Conservation (phyloP, 2,797 vertebrate species). For the Mycteria americana region DNA sequence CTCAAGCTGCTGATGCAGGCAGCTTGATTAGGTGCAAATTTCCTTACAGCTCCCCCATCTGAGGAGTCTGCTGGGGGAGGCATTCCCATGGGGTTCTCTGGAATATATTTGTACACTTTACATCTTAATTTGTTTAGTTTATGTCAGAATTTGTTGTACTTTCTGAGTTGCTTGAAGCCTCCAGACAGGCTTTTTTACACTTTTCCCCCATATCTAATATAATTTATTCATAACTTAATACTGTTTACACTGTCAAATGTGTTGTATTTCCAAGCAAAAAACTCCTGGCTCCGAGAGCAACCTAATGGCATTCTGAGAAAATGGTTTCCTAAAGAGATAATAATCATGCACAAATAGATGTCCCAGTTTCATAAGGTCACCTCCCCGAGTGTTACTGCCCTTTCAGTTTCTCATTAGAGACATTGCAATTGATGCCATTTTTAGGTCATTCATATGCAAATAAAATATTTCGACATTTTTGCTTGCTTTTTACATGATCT, state of each 20-base stretch:
- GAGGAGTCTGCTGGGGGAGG: not conserved
- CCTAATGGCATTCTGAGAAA: not conserved
- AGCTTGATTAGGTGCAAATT: not conserved
- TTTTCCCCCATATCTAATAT: not conserved
- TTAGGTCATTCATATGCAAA: not conserved
- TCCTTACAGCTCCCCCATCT: not conserved
- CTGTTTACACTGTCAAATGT: not conserved
- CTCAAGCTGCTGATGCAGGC: not conserved
- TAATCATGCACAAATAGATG: not conserved
- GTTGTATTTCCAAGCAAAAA: not conserved
- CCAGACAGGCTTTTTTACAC: not conserved
- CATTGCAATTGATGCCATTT: not conserved
- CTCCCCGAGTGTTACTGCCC: not conserved
- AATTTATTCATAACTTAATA: not conserved
- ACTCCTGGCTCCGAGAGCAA: not conserved
- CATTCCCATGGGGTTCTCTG: not conserved
- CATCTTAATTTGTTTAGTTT: not conserved
- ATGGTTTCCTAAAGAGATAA: not conserved
- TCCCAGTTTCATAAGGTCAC: not conserved
- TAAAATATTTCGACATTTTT: not conserved
- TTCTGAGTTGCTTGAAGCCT: not conserved
- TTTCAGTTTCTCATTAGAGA: conserved; percentile 7
- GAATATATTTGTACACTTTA: not conserved
- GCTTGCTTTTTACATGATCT: not conserved
- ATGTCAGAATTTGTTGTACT: not conserved